phyloP scores from a whole-genome alignment of 1,140 invertebrate species.

The Epicauta chinensis region DNA sequence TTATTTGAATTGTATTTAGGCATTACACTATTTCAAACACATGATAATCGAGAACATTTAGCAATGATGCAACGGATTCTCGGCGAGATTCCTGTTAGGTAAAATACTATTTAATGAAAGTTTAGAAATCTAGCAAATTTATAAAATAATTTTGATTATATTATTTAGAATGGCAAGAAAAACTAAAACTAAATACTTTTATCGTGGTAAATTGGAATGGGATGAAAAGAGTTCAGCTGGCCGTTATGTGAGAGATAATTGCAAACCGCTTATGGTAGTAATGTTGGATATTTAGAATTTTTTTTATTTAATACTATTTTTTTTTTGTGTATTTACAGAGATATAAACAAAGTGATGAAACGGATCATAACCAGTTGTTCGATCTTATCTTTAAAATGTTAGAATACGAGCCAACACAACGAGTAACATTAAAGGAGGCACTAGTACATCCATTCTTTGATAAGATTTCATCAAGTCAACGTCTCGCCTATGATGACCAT shows the following conservation, averaged over 20 bases:
- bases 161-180: slow-evolving; percentile 79
- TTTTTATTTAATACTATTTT: not conserved
- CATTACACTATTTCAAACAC: slow-evolving; percentile 98
- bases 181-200: slow-evolving; percentile 97
- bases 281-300: slow-evolving; percentile 24
- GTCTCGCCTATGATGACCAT: slow-evolving; percentile 49
- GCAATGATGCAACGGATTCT: slow-evolving; percentile 99
- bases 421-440: slow-evolving; percentile 85
- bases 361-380: slow-evolving; percentile 89
- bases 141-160: slow-evolving; percentile 19
- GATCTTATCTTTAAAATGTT: slow-evolving; percentile 94
- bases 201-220: slow-evolving; percentile 91
- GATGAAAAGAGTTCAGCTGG: slow-evolving; percentile 90
- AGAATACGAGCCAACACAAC: slow-evolving; percentile 88
- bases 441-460: slow-evolving; percentile 91
- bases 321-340: slow-evolving; percentile 56
- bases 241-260: slow-evolving; percentile 96
- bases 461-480: slow-evolving; percentile 67
- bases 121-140: slow-evolving; percentile 6
- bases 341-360: slow-evolving; percentile 82
- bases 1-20: slow-evolving; percentile 98
- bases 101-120: slow-evolving; percentile 4
- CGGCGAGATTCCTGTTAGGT: slow-evolving; percentile 88
- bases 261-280: slow-evolving; percentile 90
- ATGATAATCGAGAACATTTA: slow-evolving; percentile 98